Percentiles rank a stretch among this genome's conserved stretches.
phyloP scores from a whole-genome alignment of 2,888 invertebrate genomes.

The Toxonevra muliebris region DNA sequence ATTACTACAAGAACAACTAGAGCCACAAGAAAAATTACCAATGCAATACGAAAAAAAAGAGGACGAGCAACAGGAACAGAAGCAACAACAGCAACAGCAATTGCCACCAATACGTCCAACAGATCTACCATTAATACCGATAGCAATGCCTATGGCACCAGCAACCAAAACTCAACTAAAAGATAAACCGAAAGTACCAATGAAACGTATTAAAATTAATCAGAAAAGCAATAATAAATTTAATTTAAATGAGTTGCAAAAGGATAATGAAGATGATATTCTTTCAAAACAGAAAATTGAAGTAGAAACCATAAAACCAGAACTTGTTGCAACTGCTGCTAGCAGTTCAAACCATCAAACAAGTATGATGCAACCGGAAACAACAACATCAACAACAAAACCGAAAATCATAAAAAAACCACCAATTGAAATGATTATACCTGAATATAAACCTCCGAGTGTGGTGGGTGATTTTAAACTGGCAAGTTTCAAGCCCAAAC shows the following conservation, averaged over 20 bases:
- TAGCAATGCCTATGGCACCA: background rate
- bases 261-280: conserved; percentile 8
- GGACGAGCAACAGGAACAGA: conserved; percentile 11
- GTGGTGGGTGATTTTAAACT: conserved; percentile 23
- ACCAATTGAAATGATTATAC: background rate
- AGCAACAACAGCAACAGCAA: conserved; percentile 10
- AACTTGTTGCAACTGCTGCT: too few relatives aligned
- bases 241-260: conserved; percentile 18
- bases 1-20: background rate
- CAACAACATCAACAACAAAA: conserved; percentile 5
- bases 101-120: background rate
- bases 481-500: conserved; percentile 23
- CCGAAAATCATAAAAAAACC: background rate
- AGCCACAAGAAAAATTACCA: background rate
- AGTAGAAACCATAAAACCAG: too few relatives aligned
- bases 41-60: conserved; percentile 8
- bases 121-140: too few relatives aligned
- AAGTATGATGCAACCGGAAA: too few relatives aligned
- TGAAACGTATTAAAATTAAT: conserved; percentile 27
- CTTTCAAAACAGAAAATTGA: too few relatives aligned
- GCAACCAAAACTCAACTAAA: background rate
- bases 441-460: background rate
- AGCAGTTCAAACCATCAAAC: too few relatives aligned
- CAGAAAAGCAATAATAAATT: conserved; percentile 1
- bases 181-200: conserved; percentile 17